These are phyloP conservation scores for Cetoscarus ocellatus DNA, from an alignment of 2,797 vertebrate genomes.

Conservation along the genomic window DNA sequence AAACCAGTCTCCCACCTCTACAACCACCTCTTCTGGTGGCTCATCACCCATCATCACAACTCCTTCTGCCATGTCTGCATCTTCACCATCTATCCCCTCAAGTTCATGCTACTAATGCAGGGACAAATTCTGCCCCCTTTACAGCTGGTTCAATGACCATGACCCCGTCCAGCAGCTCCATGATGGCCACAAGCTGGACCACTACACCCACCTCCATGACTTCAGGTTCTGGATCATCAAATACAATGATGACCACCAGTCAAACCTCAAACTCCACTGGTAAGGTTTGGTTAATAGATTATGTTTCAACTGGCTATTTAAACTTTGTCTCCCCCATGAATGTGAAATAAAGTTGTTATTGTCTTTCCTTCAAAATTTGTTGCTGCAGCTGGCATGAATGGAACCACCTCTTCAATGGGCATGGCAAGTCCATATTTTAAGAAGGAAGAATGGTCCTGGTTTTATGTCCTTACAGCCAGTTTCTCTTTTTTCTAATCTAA, in stretches of 20 bases:
- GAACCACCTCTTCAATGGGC: constrained; percentile 24
- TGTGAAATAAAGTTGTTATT: neutral
- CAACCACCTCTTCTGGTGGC: rapidly evolving
- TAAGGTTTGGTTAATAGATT: constrained; percentile 12
- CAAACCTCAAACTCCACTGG: constrained; percentile 9
- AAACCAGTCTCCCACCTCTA: neutral
- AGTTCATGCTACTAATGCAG: constrained; percentile 9
- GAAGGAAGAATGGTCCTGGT: neutral
- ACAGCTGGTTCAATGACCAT: constrained; percentile 9
- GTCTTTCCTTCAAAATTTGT: neutral
- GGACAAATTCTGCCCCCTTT: constrained; percentile 1
- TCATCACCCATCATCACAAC: neutral
- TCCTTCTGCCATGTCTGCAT: constrained; percentile 3
- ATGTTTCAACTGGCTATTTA: neutral
- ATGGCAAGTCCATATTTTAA: constrained; percentile 47
- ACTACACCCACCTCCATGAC: neutral
- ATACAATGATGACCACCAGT: constrained; percentile 1
- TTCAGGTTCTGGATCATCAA: neutral
- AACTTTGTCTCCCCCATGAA: neutral
- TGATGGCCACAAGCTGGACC: neutral
- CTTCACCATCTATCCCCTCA: neutral
- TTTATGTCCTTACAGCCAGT: neutral
- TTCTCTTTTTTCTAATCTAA: neutral
- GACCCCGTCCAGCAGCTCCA: constrained; percentile 1
- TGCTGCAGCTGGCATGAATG: neutral